Conservation (phyloP, 1,140 invertebrate genomes). For the Conopomorpha cramerella region DNA sequence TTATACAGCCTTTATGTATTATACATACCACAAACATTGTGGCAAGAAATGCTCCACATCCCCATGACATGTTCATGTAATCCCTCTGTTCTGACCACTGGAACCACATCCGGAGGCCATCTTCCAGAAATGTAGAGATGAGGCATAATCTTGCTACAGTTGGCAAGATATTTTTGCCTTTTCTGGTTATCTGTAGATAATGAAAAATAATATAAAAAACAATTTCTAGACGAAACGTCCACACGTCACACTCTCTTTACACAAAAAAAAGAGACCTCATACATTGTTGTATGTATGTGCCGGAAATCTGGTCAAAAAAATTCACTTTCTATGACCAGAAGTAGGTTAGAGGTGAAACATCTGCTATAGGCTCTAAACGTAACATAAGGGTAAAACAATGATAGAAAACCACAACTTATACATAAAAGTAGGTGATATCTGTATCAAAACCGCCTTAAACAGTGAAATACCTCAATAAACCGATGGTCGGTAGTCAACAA, state of each 20-base stretch:
- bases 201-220: conserved; percentile 8
- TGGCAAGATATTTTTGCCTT: conserved; percentile 92
- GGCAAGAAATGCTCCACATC: conserved; percentile 92
- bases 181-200: conserved; percentile 87
- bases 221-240: too few relatives aligned
- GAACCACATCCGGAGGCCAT: conserved; percentile 98
- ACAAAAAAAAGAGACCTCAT: too few relatives aligned
- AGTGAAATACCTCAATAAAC: conserved; percentile 7
- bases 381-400: too few relatives aligned
- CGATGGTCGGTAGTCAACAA: conserved; percentile 20
- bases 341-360: too few relatives aligned
- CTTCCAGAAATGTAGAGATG: conserved; percentile 99
- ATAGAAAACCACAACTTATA: too few relatives aligned
- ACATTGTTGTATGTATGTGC: too few relatives aligned
- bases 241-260: too few relatives aligned
- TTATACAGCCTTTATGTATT: too few relatives aligned
- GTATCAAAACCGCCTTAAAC: conserved; percentile 12
- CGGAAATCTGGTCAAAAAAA: too few relatives aligned
- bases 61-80: conserved; percentile 98
- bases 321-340: too few relatives aligned
- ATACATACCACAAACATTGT: conserved; percentile 73
- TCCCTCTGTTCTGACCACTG: conserved; percentile 98
- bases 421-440: too few relatives aligned
- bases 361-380: too few relatives aligned
- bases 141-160: conserved; percentile 94